Base-by-base conservation (phyloP, 2,113 vertebrate species). In the Aleadryas rufinucha region DNA sequence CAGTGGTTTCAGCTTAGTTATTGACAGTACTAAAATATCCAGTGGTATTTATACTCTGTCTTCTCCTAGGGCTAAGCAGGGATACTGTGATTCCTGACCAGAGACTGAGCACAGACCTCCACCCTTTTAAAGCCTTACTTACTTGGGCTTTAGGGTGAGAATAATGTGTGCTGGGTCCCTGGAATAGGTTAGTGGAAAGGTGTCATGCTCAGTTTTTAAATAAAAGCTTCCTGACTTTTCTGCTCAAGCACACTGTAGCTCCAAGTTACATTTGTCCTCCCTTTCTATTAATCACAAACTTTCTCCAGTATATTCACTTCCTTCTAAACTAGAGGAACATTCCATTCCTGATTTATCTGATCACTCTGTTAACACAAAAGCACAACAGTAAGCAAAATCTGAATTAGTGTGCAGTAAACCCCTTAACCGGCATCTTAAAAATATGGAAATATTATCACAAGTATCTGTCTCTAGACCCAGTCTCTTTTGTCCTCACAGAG, bases 191-290 rank as follows among this genome's bases (percentile, higher is more conserved):
- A 75, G 20, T 24, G 37, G n/a, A 84, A 91, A 81, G 12, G 20
- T 14, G 15, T 21, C 13, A 6, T 4, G 23, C 26, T 75, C 35
- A 26, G 23, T 11, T 79, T 82, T 80, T 49, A 84, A 72, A 70
- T 4, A 26, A 61, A 75, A 64, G 11, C 11, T 84, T 95, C 18
- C 31, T 70, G 59, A 69, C 3, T 31, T 64, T 80, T 77, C 31
- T 76, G 30, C 21, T 49, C 2, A 4, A 88, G 33, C n/a, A 78
- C 18, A 20, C 22, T 30, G 6, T 6, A 75, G 5, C n/a, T 76
- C 44, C 31, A 80, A 60, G 16, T 56, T 59, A 22, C 0, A 2
- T 60, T 56, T 1, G 0, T 27, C 19, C 12, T 72, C 4, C 1
- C 17, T 86, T 88, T n/a, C 47, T 59, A 30, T 35, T 22, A 3